Percentiles rank a stretch among this genome's conserved stretches.
Conservation (phyloP, 2,888 invertebrate genomes). For the Yponomeuta plumbellus region DNA sequence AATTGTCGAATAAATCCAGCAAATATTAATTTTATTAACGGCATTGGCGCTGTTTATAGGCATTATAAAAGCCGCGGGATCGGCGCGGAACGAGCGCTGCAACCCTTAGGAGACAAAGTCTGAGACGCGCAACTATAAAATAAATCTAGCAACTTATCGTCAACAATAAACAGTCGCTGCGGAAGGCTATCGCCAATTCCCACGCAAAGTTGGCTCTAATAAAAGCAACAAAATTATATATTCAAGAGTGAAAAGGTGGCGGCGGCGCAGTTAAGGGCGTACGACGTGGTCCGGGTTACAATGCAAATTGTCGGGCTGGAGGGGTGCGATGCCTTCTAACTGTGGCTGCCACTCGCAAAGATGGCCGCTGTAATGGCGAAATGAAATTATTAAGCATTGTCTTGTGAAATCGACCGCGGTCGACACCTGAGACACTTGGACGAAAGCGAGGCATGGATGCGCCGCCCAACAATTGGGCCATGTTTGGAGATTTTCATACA, state of each 20-base stretch:
- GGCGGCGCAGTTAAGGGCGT: slow-evolving; percentile 67
- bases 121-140: slow-evolving; percentile 61
- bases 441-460: slow-evolving; percentile 55
- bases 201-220: slow-evolving; percentile 75
- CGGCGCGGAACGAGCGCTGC: slow-evolving; percentile 39
- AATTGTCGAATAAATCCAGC: slow-evolving; percentile 68
- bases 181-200: slow-evolving; percentile 73
- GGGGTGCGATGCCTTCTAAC: slow-evolving; percentile 70
- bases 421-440: slow-evolving; percentile 70
- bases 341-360: slow-evolving; percentile 68
- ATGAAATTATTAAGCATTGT: slow-evolving; percentile 78
- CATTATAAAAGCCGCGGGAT: slow-evolving; percentile 52
- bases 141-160: slow-evolving; percentile 74
- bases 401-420: slow-evolving; percentile 75
- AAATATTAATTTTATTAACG: slow-evolving; percentile 69
- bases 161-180: slow-evolving; percentile 70
- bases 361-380: slow-evolving; percentile 75
- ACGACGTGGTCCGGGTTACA: slow-evolving; percentile 76
- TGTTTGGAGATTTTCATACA: neutral
- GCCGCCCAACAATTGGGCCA: slow-evolving; percentile 25
- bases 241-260: slow-evolving; percentile 76
- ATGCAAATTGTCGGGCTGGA: slow-evolving; percentile 75
- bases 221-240: slow-evolving; percentile 77
- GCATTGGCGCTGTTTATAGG: slow-evolving; percentile 68
- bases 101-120: slow-evolving; percentile 62